These are phyloP conservation scores for Pandion haliaetus DNA, from an alignment of 2,113 vertebrate species.

Conservation along the genomic window DNA sequence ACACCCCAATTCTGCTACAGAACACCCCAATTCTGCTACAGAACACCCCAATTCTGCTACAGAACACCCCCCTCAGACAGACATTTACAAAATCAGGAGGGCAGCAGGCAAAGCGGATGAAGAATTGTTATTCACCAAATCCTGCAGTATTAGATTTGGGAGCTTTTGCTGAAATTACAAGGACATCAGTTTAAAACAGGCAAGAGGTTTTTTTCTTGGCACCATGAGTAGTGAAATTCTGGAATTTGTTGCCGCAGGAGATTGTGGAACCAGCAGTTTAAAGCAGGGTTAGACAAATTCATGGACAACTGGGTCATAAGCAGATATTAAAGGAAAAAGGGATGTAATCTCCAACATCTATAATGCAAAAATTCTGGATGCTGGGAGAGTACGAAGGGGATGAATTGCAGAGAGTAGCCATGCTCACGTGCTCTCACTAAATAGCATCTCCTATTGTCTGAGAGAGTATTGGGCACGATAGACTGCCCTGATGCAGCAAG, in stretches of 20 bases:
- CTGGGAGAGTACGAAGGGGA: neutral
- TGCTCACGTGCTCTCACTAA: neutral
- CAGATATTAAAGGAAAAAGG: neutral
- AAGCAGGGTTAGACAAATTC: neutral
- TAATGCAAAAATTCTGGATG: neutral
- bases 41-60: neutral
- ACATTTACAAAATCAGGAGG: neutral
- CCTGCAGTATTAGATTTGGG: neutral
- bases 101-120: neutral
- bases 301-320: neutral
- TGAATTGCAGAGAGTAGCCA: neutral
- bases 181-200: neutral
- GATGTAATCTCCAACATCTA: neutral
- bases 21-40: neutral
- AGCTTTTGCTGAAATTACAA: neutral
- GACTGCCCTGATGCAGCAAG: neutral
- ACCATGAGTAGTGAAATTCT: neutral
- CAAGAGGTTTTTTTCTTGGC: neutral
- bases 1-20: neutral
- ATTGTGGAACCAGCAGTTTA: neutral
- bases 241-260: neutral
- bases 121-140: neutral
- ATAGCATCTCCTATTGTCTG: neutral
- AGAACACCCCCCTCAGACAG: neutral
- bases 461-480: neutral